Conservation (phyloP, 2,888 invertebrate genomes). For the Melanostoma mellinum region DNA sequence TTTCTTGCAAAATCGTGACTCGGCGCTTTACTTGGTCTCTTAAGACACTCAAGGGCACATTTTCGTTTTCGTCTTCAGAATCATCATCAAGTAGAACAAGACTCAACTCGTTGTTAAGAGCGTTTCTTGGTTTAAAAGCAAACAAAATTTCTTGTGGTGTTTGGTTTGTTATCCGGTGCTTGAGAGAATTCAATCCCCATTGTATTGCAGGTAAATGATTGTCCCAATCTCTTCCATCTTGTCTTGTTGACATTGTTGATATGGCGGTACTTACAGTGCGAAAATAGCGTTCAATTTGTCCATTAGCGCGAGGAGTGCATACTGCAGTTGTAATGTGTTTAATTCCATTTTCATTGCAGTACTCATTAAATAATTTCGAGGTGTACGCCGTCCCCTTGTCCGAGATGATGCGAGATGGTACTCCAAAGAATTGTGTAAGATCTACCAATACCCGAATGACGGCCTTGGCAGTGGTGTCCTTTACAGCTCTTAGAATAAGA, state of each 20-base stretch:
- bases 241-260: constrained; percentile 16
- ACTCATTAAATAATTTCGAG: constrained; percentile 57
- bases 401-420: constrained; percentile 52
- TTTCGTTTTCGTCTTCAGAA: constrained; percentile 4
- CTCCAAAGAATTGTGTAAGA: constrained; percentile 57
- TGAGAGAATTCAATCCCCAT: constrained; percentile 26
- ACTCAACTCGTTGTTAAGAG: background rate
- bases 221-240: constrained; percentile 37
- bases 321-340: constrained; percentile 47
- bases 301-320: constrained; percentile 64
- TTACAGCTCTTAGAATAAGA: background rate
- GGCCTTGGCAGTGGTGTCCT: no score
- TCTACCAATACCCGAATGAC: constrained; percentile 25
- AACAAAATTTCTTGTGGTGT: constrained; percentile 31
- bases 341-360: constrained; percentile 50
- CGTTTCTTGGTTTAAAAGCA: constrained; percentile 11
- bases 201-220: constrained; percentile 9
- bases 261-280: constrained; percentile 41
- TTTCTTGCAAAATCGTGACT: constrained; percentile 1
- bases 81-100: background rate
- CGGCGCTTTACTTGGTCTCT: constrained; percentile 21
- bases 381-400: constrained; percentile 72
- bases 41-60: background rate
- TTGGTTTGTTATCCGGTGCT: constrained; percentile 9
- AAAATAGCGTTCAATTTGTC: constrained; percentile 59